Percentiles rank a stretch among this genome's conserved stretches.
Conservation (phyloP, 2,888 invertebrate species). For the Alviniconcha strummeri region DNA sequence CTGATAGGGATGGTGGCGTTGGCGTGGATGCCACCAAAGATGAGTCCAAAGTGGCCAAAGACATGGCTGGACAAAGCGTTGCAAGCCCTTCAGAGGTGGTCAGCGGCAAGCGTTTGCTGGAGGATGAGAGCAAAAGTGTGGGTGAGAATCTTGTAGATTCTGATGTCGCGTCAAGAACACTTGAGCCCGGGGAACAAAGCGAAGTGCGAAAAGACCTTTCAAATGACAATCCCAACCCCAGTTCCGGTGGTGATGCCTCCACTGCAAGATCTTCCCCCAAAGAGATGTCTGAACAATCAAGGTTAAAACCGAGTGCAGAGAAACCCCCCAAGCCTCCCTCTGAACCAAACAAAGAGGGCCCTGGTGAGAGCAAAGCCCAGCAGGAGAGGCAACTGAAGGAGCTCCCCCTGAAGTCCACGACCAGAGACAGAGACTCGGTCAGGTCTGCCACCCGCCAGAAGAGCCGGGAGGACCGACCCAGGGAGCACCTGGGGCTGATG, state of each 20-base stretch:
- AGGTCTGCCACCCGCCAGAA: constrained; percentile 9
- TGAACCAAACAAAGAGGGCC: not conserved
- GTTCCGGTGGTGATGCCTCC: not conserved
- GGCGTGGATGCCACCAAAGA: not conserved
- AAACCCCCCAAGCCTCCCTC: not conserved
- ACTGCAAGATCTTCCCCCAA: not conserved
- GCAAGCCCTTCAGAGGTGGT: no score
- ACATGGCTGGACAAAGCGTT: not conserved
- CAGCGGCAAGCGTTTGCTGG: no score
- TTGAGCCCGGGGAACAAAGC: not conserved
- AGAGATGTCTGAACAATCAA: not conserved
- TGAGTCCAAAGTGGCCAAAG: not conserved
- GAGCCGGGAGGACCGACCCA: constrained; percentile 26
- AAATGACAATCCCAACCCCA: not conserved
- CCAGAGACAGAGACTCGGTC: not conserved
- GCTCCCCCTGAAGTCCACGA: not conserved
- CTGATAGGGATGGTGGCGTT: not conserved
- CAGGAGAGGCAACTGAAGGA: constrained; percentile 3
- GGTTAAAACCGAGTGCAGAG: not conserved
- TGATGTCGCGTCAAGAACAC: not conserved
- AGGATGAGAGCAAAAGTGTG: not conserved
- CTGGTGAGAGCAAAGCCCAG: not conserved
- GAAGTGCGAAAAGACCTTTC: not conserved
- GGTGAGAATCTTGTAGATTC: no score
- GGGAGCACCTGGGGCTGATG: constrained; percentile 57